Evolutionary conservation across 2,113 vertebrate species (phyloP).

Genomic region (Daubentonia madagascariensis): DNA sequence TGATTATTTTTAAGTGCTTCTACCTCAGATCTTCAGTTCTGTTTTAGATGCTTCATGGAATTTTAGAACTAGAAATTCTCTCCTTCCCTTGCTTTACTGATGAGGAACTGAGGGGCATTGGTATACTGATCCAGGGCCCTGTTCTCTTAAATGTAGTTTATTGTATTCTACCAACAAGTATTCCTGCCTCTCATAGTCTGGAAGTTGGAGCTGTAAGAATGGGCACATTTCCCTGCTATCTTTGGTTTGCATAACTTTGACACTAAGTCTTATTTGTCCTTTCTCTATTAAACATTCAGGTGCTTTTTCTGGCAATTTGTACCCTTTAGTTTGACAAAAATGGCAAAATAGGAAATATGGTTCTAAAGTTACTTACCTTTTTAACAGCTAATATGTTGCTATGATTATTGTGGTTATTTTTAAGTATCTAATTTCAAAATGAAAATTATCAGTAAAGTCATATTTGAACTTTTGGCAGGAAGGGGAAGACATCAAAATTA

Average conservation of each 20-base stretch:
- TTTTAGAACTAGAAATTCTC: background rate
- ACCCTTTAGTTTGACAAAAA: background rate
- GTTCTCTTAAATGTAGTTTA: background rate
- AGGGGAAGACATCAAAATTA: background rate
- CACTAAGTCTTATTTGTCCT: background rate
- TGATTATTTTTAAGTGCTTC: background rate
- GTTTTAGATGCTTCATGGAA: background rate
- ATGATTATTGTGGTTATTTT: background rate
- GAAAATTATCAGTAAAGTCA: background rate
- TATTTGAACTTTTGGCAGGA: background rate
- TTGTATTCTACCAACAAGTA: fast-evolving
- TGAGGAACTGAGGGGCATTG: background rate
- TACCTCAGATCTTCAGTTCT: background rate
- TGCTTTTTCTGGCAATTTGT: background rate
- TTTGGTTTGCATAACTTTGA: background rate
- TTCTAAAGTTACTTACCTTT: background rate
- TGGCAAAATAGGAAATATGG: background rate
- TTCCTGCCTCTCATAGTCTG: background rate
- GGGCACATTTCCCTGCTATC: background rate
- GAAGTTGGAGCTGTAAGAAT: background rate
- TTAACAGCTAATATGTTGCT: background rate
- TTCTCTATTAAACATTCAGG: background rate
- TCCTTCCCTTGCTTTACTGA: background rate
- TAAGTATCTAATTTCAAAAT: background rate
- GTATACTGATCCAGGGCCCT: background rate